Evolutionary conservation across 2,113 vertebrate genomes (phyloP).

Genomic region (Daboia siamensis): DNA sequence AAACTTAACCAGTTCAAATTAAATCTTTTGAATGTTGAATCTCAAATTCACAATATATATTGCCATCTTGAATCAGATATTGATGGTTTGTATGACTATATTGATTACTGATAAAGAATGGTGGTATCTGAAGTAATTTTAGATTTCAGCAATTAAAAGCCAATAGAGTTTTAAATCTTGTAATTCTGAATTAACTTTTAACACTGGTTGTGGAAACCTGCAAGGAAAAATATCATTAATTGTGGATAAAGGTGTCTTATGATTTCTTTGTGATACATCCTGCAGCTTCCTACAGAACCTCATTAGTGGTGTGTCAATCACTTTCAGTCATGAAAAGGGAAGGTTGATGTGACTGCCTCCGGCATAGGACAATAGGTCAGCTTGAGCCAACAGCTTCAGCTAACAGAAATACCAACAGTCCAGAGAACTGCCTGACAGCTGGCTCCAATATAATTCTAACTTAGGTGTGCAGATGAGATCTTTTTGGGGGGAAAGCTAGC

Average conservation of each 20-base stretch:
- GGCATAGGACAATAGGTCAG: conserved; percentile 50
- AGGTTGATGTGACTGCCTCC: conserved; percentile 61
- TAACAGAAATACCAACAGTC: conserved; percentile 48
- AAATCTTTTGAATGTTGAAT: neutral
- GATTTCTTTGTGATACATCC: conserved; percentile 57
- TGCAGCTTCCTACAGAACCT: conserved; percentile 55
- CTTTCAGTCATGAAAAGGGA: conserved; percentile 46
- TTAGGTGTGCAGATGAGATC: conserved; percentile 51
- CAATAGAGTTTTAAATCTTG: conserved; percentile 41
- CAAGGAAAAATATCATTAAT: conserved; percentile 56
- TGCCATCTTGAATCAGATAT: neutral
- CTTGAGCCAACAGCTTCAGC: conserved; percentile 41
- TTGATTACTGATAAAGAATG: conserved; percentile 15
- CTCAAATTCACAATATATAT: neutral
- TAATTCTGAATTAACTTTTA: conserved; percentile 56
- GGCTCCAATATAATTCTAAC: conserved; percentile 55
- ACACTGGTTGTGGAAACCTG: conserved; percentile 37
- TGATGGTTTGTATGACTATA: neutral
- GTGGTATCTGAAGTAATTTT: conserved; percentile 4
- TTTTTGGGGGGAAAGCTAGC: conserved; percentile 42
- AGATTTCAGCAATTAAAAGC: conserved; percentile 49
- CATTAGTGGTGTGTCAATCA: conserved; percentile 59
- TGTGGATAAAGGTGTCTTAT: conserved; percentile 45
- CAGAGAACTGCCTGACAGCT: conserved; percentile 42
- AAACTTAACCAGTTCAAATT: neutral